These are phyloP conservation scores for Myotis davidii DNA, from an alignment of 2,113 vertebrate genomes.

Conservation along the genomic window DNA sequence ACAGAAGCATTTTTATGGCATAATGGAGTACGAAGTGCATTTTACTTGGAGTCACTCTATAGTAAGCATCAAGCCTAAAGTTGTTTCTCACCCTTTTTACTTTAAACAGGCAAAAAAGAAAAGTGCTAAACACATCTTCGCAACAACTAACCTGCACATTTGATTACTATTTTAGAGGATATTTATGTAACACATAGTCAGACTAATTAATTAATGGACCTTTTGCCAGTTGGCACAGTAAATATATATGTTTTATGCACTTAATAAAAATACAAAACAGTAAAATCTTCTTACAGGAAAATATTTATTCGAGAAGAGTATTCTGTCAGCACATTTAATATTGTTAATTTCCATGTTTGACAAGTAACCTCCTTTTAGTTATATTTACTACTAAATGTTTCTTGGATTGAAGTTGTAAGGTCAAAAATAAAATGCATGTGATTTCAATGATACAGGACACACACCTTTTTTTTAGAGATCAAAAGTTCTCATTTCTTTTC, in stretches of 20 bases:
- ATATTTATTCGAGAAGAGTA: background rate
- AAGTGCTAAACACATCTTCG: slow-evolving; percentile 13
- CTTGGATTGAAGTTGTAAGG: background rate
- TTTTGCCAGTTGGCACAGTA: background rate
- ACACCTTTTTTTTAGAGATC: background rate
- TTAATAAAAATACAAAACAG: background rate
- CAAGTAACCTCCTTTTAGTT: background rate
- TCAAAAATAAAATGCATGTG: slow-evolving; percentile 6
- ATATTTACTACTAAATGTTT: background rate
- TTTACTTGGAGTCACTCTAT: slow-evolving; percentile 50
- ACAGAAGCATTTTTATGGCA: slow-evolving; percentile 46
- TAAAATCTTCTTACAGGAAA: background rate
- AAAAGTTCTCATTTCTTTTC: slow-evolving; percentile 1
- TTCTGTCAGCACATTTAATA: background rate
- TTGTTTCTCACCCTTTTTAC: background rate
- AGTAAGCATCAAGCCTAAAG: slow-evolving; percentile 44
- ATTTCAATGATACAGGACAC: background rate
- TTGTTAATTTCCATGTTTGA: background rate
- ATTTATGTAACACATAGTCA: background rate
- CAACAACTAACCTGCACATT: background rate
- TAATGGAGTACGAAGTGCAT: slow-evolving; percentile 62
- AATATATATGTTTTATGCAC: background rate
- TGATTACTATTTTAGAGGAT: background rate
- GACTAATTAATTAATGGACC: background rate
- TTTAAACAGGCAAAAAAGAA: slow-evolving; percentile 34